Conservation (phyloP, 1,140 invertebrate genomes). For the Armadillidium nasatum region DNA sequence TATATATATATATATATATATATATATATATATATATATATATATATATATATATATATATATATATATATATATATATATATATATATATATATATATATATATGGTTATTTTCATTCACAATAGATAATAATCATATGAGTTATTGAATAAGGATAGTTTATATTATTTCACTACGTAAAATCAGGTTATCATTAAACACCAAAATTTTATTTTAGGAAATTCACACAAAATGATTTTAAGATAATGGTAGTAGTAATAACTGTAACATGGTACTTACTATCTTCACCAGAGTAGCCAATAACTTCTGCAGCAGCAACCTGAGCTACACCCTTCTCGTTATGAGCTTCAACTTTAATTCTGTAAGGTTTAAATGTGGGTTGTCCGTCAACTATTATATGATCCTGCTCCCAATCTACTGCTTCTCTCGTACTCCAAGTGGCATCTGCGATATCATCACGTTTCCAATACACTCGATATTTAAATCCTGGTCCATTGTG, state of each 20-base stretch:
- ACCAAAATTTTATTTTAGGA: too few relatives aligned
- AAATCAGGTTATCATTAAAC: too few relatives aligned
- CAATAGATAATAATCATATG: too few relatives aligned
- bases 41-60: constrained; percentile 21
- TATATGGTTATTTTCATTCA: too few relatives aligned
- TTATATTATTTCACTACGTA: too few relatives aligned
- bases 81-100: background rate
- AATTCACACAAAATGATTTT: too few relatives aligned
- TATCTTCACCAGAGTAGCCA: constrained; percentile 93
- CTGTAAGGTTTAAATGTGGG: constrained; percentile 87
- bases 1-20: background rate
- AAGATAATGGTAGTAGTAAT: background rate
- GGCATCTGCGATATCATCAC: constrained; percentile 66
- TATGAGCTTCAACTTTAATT: constrained; percentile 88
- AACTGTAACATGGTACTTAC: constrained; percentile 49
- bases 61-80: constrained; percentile 10
- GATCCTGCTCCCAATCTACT: constrained; percentile 66
- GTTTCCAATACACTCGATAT: constrained; percentile 82
- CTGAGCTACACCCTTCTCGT: constrained; percentile 81
- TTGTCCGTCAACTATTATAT: constrained; percentile 67
- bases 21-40: background rate
- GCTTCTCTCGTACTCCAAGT: constrained; percentile 69
- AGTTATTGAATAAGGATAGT: too few relatives aligned
- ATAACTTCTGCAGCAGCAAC: constrained; percentile 71
- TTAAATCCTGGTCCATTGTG: constrained; percentile 91